A percentile compares a stretch with the other conserved stretches of the same genome.
These are phyloP conservation scores for Gastracanthus pulcherrimus DNA, from an alignment of 2,888 invertebrate species.

Conservation along the genomic window DNA sequence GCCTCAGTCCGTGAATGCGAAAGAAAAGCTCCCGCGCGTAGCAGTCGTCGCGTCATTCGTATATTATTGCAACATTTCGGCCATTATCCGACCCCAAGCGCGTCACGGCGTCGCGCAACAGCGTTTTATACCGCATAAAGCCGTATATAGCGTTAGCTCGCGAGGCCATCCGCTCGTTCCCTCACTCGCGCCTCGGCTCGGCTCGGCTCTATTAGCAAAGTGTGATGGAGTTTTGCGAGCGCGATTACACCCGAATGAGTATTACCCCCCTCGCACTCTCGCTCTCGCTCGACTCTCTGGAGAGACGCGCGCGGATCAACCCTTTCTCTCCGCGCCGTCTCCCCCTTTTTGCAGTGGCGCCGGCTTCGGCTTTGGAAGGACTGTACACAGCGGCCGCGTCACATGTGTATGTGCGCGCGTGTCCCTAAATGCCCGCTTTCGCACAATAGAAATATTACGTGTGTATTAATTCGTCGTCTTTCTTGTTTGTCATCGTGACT, in stretches of 20 bases:
- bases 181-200: constrained; percentile 27
- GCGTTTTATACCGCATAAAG: constrained; percentile 69
- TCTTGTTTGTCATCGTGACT: constrained; percentile 55
- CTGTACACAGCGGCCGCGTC: constrained; percentile 49
- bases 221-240: constrained; percentile 78
- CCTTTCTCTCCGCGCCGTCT: constrained; percentile 65
- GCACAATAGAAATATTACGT: constrained; percentile 41
- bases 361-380: constrained; percentile 52
- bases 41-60: constrained; percentile 32
- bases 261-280: constrained; percentile 67
- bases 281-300: constrained; percentile 55
- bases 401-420: constrained; percentile 46
- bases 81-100: constrained; percentile 66
- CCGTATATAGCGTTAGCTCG: constrained; percentile 64
- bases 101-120: constrained; percentile 59
- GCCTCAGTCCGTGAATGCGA: not conserved
- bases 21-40: not conserved
- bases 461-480: constrained; percentile 50
- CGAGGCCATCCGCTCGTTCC: constrained; percentile 64
- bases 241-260: constrained; percentile 78
- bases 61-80: constrained; percentile 66
- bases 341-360: constrained; percentile 28
- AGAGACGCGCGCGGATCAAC: constrained; percentile 66
- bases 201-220: constrained; percentile 77
- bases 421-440: constrained; percentile 45